Percentiles rank a stretch among this genome's conserved stretches.
These are phyloP conservation scores for Eupithecia centaureata DNA, from an alignment of 2,888 invertebrate species.

Conservation along the genomic window DNA sequence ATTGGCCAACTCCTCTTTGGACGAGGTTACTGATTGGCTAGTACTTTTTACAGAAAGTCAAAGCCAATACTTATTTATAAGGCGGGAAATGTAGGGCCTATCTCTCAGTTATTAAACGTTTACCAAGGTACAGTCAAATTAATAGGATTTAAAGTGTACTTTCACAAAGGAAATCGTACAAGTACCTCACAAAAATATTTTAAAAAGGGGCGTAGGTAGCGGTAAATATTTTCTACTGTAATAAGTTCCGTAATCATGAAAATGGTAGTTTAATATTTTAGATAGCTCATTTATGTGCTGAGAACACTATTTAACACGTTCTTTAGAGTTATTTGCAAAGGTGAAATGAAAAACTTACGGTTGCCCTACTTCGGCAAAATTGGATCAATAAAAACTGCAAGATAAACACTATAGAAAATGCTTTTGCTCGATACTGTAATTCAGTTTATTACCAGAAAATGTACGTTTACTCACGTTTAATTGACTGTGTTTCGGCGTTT, in stretches of 20 bases:
- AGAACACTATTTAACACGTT: constrained; percentile 15
- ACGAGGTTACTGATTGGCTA: too few species aligned
- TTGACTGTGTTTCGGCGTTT: neutral
- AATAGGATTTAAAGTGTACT: neutral
- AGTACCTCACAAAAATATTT: neutral
- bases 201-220: constrained; percentile 30
- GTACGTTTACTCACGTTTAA: constrained; percentile 12
- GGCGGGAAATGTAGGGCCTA: too few species aligned
- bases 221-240: neutral
- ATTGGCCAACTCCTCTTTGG: too few species aligned
- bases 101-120: too few species aligned
- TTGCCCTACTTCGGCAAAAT: constrained; percentile 28
- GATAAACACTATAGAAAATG: constrained; percentile 11
- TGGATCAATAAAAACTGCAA: constrained; percentile 39
- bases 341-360: constrained; percentile 21
- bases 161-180: constrained; percentile 1
- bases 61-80: too few species aligned
- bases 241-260: neutral
- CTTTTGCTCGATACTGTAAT: neutral
- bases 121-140: too few species aligned
- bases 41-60: too few species aligned
- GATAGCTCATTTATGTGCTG: neutral
- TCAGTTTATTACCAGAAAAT: neutral
- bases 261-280: neutral
- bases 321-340: constrained; percentile 23